Base-by-base conservation (phyloP, 2,113 vertebrate genomes). In the Cettia cetti region DNA sequence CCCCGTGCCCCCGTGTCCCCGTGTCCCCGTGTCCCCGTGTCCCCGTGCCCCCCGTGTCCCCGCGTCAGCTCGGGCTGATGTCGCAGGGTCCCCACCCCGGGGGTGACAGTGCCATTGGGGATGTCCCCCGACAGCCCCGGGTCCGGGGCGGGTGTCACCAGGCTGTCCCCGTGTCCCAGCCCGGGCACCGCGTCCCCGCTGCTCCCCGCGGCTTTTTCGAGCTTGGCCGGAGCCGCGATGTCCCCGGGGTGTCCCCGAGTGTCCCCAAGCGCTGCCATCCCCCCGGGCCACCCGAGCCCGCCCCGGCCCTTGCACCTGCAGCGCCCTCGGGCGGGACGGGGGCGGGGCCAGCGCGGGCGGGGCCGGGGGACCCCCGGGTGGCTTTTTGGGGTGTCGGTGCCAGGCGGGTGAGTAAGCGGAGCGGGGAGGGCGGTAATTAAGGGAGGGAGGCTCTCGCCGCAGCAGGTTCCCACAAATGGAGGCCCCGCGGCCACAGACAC, bases 401-500 rank as follows among this genome's bases (percentile, higher is more conserved):
- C 88, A 35, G 95, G 94, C 93, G 85, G 97, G 97, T 97, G 98
- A 98, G 97, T 97, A 97, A 98, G 94, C 95, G 92, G 80, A 94
- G 97, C 90, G 94, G 89, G 97, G 97, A 97, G 97, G 97, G 97
- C 92, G 96, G 94, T 98, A 98, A 98, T 98, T 98, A 98, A 94
- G 96, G 98, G 97, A 92, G 97, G 97, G 97, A n/a, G 97, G 97
- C 97, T 94, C 98, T 97, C 92, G 96, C 97, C 98, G 60, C 97
- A 97, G 97, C 97, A 97, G 97, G 97, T 98, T 97, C 97, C 97
- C 98, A 95, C 98, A 98, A 98, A 98, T 97, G 97, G 94, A 97
- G 96, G 98, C 97, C 98, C 97, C 96, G 90, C 93, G 98, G 98
- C 97, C 97, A 97, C 95, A 98, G 98, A 98, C 98, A 97, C 97